Evolutionary conservation across 2,113 vertebrate species (phyloP).

Genomic region (Podiceps cristatus): DNA sequence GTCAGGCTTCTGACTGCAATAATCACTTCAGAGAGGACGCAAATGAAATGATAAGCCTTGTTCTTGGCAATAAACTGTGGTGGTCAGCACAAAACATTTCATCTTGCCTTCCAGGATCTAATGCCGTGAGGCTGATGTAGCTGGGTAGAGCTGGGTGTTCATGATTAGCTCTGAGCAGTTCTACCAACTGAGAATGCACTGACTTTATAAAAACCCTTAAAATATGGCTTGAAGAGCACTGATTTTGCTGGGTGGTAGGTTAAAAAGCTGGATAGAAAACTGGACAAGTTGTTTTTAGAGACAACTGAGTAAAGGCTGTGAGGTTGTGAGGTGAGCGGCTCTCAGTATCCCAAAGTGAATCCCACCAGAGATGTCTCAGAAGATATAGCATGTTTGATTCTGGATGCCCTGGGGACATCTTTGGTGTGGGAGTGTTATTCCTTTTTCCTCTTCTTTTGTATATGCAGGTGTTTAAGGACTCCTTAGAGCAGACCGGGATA

Average conservation of each 20-base stretch:
- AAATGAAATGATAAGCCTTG: background rate
- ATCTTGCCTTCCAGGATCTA: background rate
- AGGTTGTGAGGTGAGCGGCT: background rate
- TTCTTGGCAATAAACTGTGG: background rate
- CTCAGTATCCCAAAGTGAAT: background rate
- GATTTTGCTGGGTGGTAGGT: background rate
- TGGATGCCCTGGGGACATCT: background rate
- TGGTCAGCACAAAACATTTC: background rate
- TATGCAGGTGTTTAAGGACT: background rate
- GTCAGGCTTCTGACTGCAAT: background rate
- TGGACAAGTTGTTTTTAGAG: background rate
- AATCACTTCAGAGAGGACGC: background rate
- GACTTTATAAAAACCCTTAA: background rate
- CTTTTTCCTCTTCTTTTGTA: background rate
- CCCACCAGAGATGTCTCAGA: background rate
- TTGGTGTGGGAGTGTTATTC: no score
- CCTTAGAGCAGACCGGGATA: background rate
- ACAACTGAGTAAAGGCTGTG: background rate
- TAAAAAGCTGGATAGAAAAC: background rate
- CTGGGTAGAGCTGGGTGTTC: background rate
- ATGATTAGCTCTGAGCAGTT: background rate
- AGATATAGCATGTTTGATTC: accelerated
- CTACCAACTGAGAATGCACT: background rate
- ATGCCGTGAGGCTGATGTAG: background rate
- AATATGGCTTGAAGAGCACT: background rate